Evolutionary conservation across 2,888 invertebrate genomes (phyloP), one percentile per base, ranked within the genome.

Genomic region (Augochlorella aurata): DNA sequence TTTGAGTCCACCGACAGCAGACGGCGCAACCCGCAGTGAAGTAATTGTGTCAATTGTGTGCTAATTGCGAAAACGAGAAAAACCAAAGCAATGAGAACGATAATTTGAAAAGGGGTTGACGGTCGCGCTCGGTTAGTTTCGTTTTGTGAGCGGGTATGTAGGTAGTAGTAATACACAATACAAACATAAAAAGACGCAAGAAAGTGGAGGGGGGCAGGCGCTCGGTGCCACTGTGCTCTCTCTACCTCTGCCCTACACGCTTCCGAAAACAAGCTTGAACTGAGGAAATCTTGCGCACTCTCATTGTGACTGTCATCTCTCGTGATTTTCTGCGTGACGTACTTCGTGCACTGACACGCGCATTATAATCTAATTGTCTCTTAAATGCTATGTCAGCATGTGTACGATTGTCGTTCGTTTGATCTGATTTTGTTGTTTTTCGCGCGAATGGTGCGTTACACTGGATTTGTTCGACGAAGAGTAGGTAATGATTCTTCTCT

Each of bases 1-100:
- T 82, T 79, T 47, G n/a, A 58, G 58, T 58, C 47, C 52, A 81
- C 16, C 65, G 75, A 82, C 66, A 72, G 50, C 44, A 72, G 79
- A 69, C 67, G 69, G 79, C 82, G 72, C 79, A 75, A 10, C 58
- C 16, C 65, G 72, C 74, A 47, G 29, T 54, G 65, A 79, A 79
- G 61, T 83, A 82, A 16, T 44, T 44, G 63, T 29, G 73, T 54
- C 63, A 45, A 29, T 4, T 66, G 58, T 66, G 45, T 50, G 50
- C 47, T 50, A 24, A 38, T 74, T 66, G 50, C 16, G 58, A 73
- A 81, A 38, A 18, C 38, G 21, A 77, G 29, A 77, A 29, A 63
- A 81, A 66, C 38, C 44, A n/a, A 49, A 73, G 24, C 65, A 50
- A 78, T 66, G 75, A 58, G 9, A 47, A 44, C n/a, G 79, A 24